Base-by-base conservation (phyloP, 2,888 invertebrate genomes). In the Eurois occulta region DNA sequence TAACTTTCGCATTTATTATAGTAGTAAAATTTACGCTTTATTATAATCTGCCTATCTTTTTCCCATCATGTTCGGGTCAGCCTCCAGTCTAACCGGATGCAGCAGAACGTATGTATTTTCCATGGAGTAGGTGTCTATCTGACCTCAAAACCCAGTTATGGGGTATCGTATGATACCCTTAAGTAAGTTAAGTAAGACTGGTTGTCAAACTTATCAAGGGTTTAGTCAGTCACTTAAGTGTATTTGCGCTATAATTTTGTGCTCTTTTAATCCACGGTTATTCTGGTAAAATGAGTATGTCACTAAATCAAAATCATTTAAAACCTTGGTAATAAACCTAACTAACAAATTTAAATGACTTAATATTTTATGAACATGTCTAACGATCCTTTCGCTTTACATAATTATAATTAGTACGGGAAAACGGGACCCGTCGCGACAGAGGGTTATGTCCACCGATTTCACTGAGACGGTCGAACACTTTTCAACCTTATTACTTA, bases 361-460 rank as follows among this genome's bases (percentile, higher is more conserved):
- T 80, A 32, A 90, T 72, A 82, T 91, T 90, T 92, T 93, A 94
- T 93, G 92, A 92, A 90, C 90, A 90, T 91, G 91, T 89, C 38
- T 73, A 87, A 81, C 71, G 72, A 77, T 67, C 74, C 78, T 75
- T 72, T 72, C 46, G 91, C 89, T 91, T 91, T 84, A 91, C 92
- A 90, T 90, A 91, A 92, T 94, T 93, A 92, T 94, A 94, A 94
- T 94, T 93, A 92, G 90, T 87, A 86, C 66, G 87, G 86, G 85
- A 87, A 28, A 60, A 60, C 69, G 69, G 68, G 46, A 67, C 81
- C 55, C 81, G 83, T 87, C 84, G 88, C 90, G 85, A 89, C 86
- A 87, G 90, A 90, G 91, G 90, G 90, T 87, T 90, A 87, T 90
- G 87, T 24, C 8, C 21, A 48, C 8, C 48, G 48, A 24, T 7